Percentiles rank a stretch among this genome's conserved stretches.
Conservation (phyloP, 2,113 vertebrate genomes). For the Pygoscelis adeliae region DNA sequence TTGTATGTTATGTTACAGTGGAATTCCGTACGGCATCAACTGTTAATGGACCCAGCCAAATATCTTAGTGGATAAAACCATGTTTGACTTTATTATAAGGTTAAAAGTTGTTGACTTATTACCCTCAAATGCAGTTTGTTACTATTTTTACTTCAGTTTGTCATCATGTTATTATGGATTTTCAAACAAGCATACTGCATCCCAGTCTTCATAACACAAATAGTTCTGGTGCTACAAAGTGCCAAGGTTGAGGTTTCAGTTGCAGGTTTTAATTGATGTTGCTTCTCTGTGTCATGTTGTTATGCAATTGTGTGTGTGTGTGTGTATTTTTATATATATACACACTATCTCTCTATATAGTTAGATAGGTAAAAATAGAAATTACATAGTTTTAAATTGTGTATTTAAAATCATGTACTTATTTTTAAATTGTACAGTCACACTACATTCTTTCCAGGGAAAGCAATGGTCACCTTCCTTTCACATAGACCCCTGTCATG, state of each 20-base stretch:
- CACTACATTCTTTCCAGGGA: conserved; percentile 35
- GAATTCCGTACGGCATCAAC: background rate
- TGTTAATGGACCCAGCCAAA: background rate
- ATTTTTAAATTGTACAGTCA: conserved; percentile 48
- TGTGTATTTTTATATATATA: background rate
- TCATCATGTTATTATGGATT: background rate
- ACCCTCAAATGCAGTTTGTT: background rate
- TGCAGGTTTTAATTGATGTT: conserved; percentile 44
- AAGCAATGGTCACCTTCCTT: conserved; percentile 14
- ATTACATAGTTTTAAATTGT: background rate
- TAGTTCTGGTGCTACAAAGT: background rate
- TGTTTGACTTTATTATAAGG: background rate
- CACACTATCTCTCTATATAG: background rate
- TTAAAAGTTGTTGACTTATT: conserved; percentile 1
- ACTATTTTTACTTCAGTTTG: conserved; percentile 3
- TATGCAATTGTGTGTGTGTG: background rate
- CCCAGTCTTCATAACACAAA: background rate
- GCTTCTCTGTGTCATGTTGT: conserved; percentile 16
- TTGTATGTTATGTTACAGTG: background rate
- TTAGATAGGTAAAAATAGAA: conserved; percentile 33
- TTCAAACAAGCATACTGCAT: background rate
- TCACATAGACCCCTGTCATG: background rate
- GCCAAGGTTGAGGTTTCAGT: background rate
- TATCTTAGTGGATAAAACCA: background rate
- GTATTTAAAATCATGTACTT: conserved; percentile 4